Base-by-base conservation (phyloP, 2,113 vertebrate species). In the Diadophis punctatus region DNA sequence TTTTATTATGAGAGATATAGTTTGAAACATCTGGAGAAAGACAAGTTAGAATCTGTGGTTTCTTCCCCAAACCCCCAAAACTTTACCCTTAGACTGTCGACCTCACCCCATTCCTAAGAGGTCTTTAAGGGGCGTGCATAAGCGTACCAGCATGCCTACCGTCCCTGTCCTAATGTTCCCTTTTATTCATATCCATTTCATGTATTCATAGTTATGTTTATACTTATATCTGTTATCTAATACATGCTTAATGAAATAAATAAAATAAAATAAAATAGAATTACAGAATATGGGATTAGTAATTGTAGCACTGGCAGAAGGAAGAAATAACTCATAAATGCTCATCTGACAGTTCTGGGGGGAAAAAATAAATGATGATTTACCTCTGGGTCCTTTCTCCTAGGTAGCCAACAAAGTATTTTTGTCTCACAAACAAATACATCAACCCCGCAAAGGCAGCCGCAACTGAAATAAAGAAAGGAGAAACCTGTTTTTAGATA, bases 331-430 rank as follows among this genome's bases (percentile, higher is more conserved):
- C 53, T 22, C 9, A n/a, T 88, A n/a, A 56, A 56, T 86, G 20
- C 43, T 34, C 30, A 88, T 58, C 27, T 88, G 43, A 43, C 27
- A 88, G 80, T 2, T 90, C 52, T 85, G 46, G 48, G 3, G 22
- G 14, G 80, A 34, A 55, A 52, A 6, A 27, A 0, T 91, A 88
- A 14, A 2, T 0, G 46, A 85, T 9, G 55, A 46, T 92, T 96
- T 98, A 99, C 99, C 99, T 99, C 96, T 99, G 99, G 46, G 97
- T 98, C 56, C 97, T 98, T 95, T 99, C 98, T 22, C 99, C 99
- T 3, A 99, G 96, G 94, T 99, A 99, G 94, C 99, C 99, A 4
- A 99, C 97, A 86, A 99, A 99, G 96, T 99, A 99, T 96, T 99
- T 99, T 93, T 99, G 99, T 68, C 99, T 98, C 95, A 98, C 98